Evolutionary conservation across 2,888 invertebrate genomes (phyloP).

Genomic region (Monopis laevigella): DNA sequence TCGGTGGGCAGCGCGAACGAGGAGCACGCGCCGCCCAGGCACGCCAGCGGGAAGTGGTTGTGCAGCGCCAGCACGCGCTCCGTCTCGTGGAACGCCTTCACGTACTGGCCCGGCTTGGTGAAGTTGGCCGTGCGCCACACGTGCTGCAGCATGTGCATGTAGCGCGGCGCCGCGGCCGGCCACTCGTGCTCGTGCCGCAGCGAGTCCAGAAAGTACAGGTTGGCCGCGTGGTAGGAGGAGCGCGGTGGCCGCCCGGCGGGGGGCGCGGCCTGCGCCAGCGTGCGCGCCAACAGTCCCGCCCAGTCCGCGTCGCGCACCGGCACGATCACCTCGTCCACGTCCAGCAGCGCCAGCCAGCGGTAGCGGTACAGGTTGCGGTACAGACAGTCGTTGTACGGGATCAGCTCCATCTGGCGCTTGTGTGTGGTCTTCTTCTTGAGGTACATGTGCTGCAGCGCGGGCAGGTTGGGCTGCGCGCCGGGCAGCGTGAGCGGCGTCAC

Average conservation of each 20-base stretch:
- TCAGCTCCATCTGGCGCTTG: conserved; percentile 93
- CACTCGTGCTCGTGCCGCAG: conserved; percentile 82
- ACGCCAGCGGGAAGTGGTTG: conserved; percentile 92
- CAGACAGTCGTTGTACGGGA: conserved; percentile 96
- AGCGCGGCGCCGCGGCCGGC: conserved; percentile 82
- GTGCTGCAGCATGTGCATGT: conserved; percentile 95
- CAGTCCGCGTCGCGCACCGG: conserved; percentile 80
- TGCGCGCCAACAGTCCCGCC: conserved; percentile 80
- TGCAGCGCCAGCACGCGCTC: conserved; percentile 88
- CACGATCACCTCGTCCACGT: conserved; percentile 96
- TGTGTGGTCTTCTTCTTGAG: conserved; percentile 91
- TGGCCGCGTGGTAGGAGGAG: conserved; percentile 88
- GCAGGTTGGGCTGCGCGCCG: conserved; percentile 90
- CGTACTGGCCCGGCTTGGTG: conserved; percentile 92
- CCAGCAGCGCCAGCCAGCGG: conserved; percentile 88
- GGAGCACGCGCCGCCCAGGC: conserved; percentile 84
- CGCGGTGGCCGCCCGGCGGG: conserved; percentile 61
- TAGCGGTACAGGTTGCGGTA: conserved; percentile 93
- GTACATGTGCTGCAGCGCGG: conserved; percentile 88
- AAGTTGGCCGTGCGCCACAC: conserved; percentile 90
- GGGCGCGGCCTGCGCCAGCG: conserved; percentile 71
- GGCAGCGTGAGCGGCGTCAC: conserved; percentile 86
- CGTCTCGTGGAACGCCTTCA: conserved; percentile 94
- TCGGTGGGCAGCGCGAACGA: conserved; percentile 84
- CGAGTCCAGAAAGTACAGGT: conserved; percentile 93